Percentiles rank a stretch among this genome's conserved stretches.
phyloP scores from a whole-genome alignment of 2,888 invertebrate species.

The Stramonita haemastoma region DNA sequence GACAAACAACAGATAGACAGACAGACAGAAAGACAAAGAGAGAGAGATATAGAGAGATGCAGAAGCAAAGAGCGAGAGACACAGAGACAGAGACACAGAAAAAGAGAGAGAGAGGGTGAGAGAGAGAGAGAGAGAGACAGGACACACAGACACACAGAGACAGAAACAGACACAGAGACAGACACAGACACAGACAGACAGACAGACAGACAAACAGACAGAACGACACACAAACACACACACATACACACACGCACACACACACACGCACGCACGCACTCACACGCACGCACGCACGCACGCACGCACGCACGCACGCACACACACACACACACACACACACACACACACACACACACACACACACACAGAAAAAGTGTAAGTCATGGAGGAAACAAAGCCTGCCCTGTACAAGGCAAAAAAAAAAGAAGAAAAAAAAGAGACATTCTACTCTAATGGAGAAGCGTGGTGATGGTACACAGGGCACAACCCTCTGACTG shows the following conservation, averaged over 20 bases:
- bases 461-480: neutral
- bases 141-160: neutral
- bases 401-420: no score
- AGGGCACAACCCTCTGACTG: no score
- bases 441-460: neutral
- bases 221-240: neutral
- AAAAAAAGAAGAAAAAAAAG: neutral
- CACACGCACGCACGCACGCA: neutral
- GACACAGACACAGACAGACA: neutral
- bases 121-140: no score
- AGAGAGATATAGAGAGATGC: no score
- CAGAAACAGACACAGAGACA: neutral
- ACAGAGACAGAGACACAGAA: no score
- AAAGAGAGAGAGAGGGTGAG: no score
- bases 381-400: no score
- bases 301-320: neutral
- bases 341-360: slow-evolving; percentile 1
- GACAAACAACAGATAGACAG: no score
- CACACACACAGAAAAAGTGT: neutral
- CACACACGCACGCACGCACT: neutral
- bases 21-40: no score
- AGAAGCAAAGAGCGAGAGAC: no score
- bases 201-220: no score
- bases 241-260: neutral
- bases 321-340: neutral